Base-by-base conservation (phyloP, 1,140 invertebrate genomes). In the Ruditapes philippinarum region DNA sequence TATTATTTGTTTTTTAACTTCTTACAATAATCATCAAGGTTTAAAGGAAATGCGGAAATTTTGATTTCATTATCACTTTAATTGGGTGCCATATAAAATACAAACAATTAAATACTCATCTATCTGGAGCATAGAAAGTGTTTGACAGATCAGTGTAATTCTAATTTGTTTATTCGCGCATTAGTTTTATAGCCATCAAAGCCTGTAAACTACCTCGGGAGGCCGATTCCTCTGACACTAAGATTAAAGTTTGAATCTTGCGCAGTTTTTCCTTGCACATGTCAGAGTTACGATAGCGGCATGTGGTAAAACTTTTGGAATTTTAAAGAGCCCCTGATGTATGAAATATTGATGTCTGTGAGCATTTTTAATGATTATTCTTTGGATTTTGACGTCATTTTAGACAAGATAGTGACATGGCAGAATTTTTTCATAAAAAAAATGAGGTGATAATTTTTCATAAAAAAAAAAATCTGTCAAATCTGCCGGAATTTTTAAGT, bases 31-130 rank as follows among this genome's bases (percentile, higher is more conserved):
- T 70, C 33, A 36, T 38, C 65, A 36, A 70, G 36, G 1, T 70
- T n/a, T 45, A 38, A 38, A 40, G 65, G 65, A 70, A 70, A 70
- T 70, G 38, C 36, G 65, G 19, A 38, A 38, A 70, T 38, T 31
- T 38, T 70, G 31, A 38, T 38, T 36, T 38, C 28, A 62, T 62
- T 62, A 62, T 62, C 57, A 62, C 7, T 62, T 28, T 62, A 62
- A 62, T 40, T 36, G 65, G 65, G 65, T 70, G 33, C 65, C 28
- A 28, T 70, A 38, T 70, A 38, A 40, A 40, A 38, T 40, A 65
- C 28, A 70, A 70, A 70, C 36, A 70, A 40, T 70, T 11, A 70
- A 70, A 70, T 17, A 70, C 38, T 31, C 65, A 70, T 70, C 65
- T 19, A 70, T 70, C 65, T 38, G 14, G 17, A 25, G 31, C 12